Base-by-base conservation (phyloP, 2,888 invertebrate genomes). In the Dermolepida albohirtum region DNA sequence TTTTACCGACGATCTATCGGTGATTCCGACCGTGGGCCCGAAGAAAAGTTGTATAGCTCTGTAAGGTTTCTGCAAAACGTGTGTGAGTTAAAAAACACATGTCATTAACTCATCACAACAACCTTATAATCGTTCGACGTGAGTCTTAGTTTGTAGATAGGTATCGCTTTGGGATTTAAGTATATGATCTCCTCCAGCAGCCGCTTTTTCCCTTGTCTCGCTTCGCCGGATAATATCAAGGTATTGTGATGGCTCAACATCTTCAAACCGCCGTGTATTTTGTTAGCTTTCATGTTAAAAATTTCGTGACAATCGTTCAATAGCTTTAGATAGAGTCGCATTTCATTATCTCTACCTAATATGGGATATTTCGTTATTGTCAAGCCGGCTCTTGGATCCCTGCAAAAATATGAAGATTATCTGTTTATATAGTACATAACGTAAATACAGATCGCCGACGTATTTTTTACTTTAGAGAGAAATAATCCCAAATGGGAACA, bases 171-270 rank as follows among this genome's bases (percentile, higher is more conserved):
- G 0, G 87, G 85, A 5, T 86, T 84, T 4, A 82, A 74, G 70
- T 81, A 82, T 6, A 87, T 77, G 64, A 88, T 84, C 80, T 89
- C 89, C 52, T 88, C 86, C 16, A 89, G 73, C 8, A 90, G 77
- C 64, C 90, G 85, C 0, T 86, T 86, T 79, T 89, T 90, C 0
- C 91, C 91, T 51, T 88, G 85, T 51, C 86, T 81, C 1, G 85
- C 83, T 41, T 86, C 86, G 0, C 89, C 89, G 80, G 88, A 84
- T 14, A 80, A 78, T 52, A 82, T 65, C 16, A 84, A 70, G 2
- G 62, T 63, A 41, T 69, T 72, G 11, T 71, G 72, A 40, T 70
- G 70, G 39, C 67, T 69, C 6, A 70, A 43, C 27, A 62, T 50
- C 52, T 68, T 62, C 11, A 69, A 40, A 39, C 64, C 64, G n/a